Conservation (phyloP, 2,888 invertebrate genomes). For the Ectemnius continuus region DNA sequence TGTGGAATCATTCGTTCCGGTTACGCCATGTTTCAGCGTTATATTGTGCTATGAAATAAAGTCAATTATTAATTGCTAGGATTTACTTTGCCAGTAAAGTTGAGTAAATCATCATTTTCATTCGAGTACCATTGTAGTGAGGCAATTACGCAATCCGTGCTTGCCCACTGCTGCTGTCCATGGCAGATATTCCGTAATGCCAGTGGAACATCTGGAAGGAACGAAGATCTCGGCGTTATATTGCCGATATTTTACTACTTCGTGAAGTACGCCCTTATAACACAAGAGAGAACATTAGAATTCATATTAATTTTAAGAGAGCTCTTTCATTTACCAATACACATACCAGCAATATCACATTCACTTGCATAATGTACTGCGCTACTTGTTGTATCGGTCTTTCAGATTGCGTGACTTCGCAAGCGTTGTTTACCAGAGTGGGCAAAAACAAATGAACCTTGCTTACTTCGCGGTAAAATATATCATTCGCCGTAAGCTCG, state of each 20-base stretch:
- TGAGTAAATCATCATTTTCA: not conserved
- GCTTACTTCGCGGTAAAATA: constrained; percentile 87
- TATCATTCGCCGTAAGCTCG: constrained; percentile 84
- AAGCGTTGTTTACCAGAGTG: constrained; percentile 82
- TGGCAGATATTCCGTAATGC: constrained; percentile 83
- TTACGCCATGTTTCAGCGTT: constrained; percentile 79
- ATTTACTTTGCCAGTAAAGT: no score
- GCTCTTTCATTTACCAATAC: not conserved
- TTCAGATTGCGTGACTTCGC: constrained; percentile 82
- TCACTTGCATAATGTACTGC: constrained; percentile 72
- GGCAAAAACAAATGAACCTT: constrained; percentile 84
- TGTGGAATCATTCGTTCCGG: constrained; percentile 80
- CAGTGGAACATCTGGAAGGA: constrained; percentile 73
- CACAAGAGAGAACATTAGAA: not conserved
- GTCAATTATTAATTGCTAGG: not conserved
- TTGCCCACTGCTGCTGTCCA: constrained; percentile 86
- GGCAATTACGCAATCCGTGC: constrained; percentile 74
- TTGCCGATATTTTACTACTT: constrained; percentile 83
- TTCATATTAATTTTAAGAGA: not conserved
- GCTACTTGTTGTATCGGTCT: constrained; percentile 81
- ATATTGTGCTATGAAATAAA: constrained; percentile 67
- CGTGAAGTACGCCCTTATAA: constrained; percentile 81
- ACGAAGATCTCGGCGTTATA: constrained; percentile 80
- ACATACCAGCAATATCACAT: constrained; percentile 73
- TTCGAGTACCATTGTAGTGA: constrained; percentile 70